Base-by-base conservation (phyloP, 2,113 vertebrate genomes). In the Forbesichthys papilliferus region DNA sequence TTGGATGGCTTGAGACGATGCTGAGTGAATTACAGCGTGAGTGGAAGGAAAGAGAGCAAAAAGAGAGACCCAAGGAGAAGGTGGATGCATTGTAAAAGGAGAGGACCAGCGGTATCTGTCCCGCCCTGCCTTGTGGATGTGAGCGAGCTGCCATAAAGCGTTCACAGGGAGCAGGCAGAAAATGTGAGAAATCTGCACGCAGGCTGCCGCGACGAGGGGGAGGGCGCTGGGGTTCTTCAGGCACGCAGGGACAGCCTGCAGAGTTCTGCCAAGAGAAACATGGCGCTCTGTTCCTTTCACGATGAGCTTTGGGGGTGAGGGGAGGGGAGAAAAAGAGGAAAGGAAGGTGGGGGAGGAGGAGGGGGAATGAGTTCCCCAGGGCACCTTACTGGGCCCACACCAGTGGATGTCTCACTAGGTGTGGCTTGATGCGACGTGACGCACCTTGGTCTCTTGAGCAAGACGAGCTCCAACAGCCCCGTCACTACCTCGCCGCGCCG, bases 231-330 rank as follows among this genome's bases (percentile, higher is more conserved):
- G 36, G 49, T 7, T 86, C 89, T 91, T 92, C 78, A 92, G 87
- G 90, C 92, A 91, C 78, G 84, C 82, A 89, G 92, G 90, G 92
- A 92, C 90, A 90, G 88, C 90, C 84, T 88, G 79, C 79, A 81
- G 85, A 92, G 90, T 90, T 92, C 90, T 92, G 91, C 92, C 92
- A 93, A 93, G 75, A 93, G 89, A 88, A 93, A 93, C 89, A 92
- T 71, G 82, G 89, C 59, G 82, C 87, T 89, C 73, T 88, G 86
- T 88, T 89, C 84, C 73, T 84, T 71, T 76, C 79, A 6, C 36
- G 4, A 84, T 87, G 87, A 88, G 82, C 84, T 80, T 80, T 82
- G 80, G 83, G 83, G 84, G 62, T 78, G 78, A 85, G 78, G 67
- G 71, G 82, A 72, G 69, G 74, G 74, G 77, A 58, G 71, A 42